Conservation (phyloP, 2,888 invertebrate genomes). For the Phaedon cochleariae region DNA sequence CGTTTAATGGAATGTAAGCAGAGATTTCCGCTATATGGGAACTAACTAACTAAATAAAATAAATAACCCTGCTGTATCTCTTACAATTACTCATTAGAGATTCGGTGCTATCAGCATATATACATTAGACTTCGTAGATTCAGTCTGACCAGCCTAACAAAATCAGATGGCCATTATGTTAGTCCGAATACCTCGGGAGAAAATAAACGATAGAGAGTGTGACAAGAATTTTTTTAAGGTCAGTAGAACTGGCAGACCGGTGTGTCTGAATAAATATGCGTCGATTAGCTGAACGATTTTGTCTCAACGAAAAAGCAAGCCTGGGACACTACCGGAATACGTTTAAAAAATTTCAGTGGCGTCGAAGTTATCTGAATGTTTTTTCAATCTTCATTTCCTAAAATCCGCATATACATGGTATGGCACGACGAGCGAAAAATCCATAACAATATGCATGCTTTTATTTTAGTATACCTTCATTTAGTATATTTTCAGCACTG, state of each 20-base stretch:
- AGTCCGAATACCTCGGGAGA: conserved; percentile 12
- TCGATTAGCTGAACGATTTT: conserved; percentile 37
- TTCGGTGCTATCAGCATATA: background rate
- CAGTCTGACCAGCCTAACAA: background rate
- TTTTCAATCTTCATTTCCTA: too few species aligned
- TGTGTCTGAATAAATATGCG: conserved; percentile 42
- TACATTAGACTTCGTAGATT: too few species aligned
- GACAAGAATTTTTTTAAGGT: conserved; percentile 41
- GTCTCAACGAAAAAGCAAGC: conserved; percentile 26
- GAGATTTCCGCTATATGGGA: too few species aligned
- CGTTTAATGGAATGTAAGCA: too few species aligned
- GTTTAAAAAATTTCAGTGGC: conserved; percentile 29
- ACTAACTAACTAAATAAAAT: too few species aligned
- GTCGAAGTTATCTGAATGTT: background rate
- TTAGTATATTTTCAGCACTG: too few species aligned
- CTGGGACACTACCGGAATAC: conserved; percentile 33
- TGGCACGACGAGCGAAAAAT: too few species aligned
- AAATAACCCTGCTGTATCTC: too few species aligned
- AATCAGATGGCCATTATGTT: conserved; percentile 5
- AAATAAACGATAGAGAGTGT: conserved; percentile 22
- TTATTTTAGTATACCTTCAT: too few species aligned
- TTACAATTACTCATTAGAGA: background rate
- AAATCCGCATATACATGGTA: too few species aligned
- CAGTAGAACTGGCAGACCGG: conserved; percentile 41
- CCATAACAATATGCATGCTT: too few species aligned